phyloP scores from a whole-genome alignment of 2,797 vertebrate genomes.

The Chelmon rostratus region DNA sequence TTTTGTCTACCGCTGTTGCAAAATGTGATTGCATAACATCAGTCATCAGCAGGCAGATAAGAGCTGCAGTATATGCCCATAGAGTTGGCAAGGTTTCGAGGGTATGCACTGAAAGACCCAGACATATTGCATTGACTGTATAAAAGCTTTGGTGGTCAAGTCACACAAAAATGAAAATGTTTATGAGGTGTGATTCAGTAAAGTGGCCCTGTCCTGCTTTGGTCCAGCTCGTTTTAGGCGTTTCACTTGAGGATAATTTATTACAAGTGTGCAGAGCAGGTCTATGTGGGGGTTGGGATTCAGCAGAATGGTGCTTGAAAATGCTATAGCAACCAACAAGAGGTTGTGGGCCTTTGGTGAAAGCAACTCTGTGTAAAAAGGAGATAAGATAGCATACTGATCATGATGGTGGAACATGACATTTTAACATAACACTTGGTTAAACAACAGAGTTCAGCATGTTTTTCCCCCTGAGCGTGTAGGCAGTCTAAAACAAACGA shows the following conservation, averaged over 20 bases:
- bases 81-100: conserved; percentile 55
- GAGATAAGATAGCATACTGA: conserved; percentile 68
- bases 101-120: conserved; percentile 55
- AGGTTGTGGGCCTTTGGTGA: conserved; percentile 83
- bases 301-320: conserved; percentile 93
- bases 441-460: conserved; percentile 38
- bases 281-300: conserved; percentile 84
- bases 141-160: conserved; percentile 74
- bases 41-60: conserved; percentile 67
- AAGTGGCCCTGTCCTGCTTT: conserved; percentile 88
- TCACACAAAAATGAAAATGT: conserved; percentile 72
- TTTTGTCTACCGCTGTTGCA: conserved; percentile 90
- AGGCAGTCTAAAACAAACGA: conserved; percentile 15
- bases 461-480: conserved; percentile 6
- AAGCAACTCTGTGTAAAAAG: conserved; percentile 77
- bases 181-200: conserved; percentile 89
- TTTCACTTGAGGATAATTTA: conserved; percentile 99
- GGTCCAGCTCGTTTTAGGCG: conserved; percentile 91
- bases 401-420: conserved; percentile 61
- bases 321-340: conserved; percentile 97
- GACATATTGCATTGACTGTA: conserved; percentile 57
- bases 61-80: conserved; percentile 55
- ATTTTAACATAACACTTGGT: conserved; percentile 62
- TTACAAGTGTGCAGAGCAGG: conserved; percentile 96
- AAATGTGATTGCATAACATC: conserved; percentile 95